These are phyloP conservation scores for Turritopsis dohrnii DNA, from an alignment of 30 jellyfish, hydroid and myxozoan genomes.

Conservation along the genomic window DNA sequence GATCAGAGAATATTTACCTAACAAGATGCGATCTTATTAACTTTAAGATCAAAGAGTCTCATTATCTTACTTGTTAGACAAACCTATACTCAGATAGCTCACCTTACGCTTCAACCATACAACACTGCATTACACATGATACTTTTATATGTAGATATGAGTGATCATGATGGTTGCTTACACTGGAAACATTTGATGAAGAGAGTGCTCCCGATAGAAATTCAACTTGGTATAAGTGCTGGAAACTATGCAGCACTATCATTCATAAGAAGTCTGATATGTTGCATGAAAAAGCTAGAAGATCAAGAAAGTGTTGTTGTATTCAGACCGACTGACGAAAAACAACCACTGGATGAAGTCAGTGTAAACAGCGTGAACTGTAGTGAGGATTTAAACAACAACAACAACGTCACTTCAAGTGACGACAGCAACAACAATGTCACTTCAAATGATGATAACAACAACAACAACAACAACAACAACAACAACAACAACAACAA, in stretches of 20 bases:
- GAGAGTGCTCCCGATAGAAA: conserved; percentile 19
- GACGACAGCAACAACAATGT: not conserved
- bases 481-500: not conserved
- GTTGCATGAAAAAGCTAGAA: conserved; percentile 32
- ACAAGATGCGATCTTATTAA: too few species aligned
- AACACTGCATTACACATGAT: too few species aligned
- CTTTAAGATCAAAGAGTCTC: too few species aligned
- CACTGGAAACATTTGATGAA: conserved; percentile 26
- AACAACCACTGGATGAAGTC: conserved; percentile 2
- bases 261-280: conserved; percentile 19
- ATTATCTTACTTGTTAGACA: too few species aligned
- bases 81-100: too few species aligned
- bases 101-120: too few species aligned
- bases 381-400: too few species aligned
- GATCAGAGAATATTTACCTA: too few species aligned
- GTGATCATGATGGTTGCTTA: not conserved
- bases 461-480: not conserved
- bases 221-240: conserved; percentile 21
- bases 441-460: too few species aligned
- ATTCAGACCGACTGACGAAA: conserved; percentile 40
- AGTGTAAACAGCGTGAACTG: too few species aligned
- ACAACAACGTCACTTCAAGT: not conserved
- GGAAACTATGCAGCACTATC: conserved; percentile 33
- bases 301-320: conserved; percentile 38
- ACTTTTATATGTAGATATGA: not conserved